Base-by-base conservation (phyloP, 2,888 invertebrate genomes). In the Limenitis camilla region DNA sequence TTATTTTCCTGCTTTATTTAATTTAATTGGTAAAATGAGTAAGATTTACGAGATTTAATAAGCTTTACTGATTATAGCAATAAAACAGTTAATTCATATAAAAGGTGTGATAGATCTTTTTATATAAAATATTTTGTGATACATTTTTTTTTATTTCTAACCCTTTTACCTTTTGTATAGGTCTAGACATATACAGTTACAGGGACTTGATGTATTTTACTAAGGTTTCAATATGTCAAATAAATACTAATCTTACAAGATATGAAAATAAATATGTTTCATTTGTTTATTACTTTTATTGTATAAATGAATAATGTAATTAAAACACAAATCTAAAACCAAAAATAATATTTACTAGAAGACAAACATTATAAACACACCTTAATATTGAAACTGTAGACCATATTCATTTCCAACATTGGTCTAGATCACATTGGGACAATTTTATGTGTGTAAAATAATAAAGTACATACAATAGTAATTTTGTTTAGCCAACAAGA, bases 291-390 rank as follows among this genome's bases (percentile, higher is more conserved):
- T 35, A 10, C 4, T 29, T 27, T 36, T 5, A 36, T 38, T 40
- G 30, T 40, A 19, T 35, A n/a, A 40, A 11, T 31, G 30, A 27
- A 30, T 19, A 36, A 10, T 39, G 10, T 52, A 58, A 70, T 65
- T 62, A 74, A 76, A 80, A 81, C 67, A 66, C 71, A 61, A 46
- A 54, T 58, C 19, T 49, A 27, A 78, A 85, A 85, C 83, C 75
- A 78, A 84, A 83, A 84, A 85, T 83, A 83, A 82, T 82, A 81
- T 84, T 84, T 85, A 85, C 84, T 85, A 85, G 76, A 79, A 81
- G 81, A 81, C 72, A 77, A 82, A 79, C 55, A 80, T 78, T 77
- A 78, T 81, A 81, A 78, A 82, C 74, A 68, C 64, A 64, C 59
- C 61, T 64, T 79, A 71, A 78, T 71, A 72, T 76, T 74, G 54